Base-by-base conservation (phyloP, 2,113 vertebrate genomes). In the Phalacrocorax brasilianus region DNA sequence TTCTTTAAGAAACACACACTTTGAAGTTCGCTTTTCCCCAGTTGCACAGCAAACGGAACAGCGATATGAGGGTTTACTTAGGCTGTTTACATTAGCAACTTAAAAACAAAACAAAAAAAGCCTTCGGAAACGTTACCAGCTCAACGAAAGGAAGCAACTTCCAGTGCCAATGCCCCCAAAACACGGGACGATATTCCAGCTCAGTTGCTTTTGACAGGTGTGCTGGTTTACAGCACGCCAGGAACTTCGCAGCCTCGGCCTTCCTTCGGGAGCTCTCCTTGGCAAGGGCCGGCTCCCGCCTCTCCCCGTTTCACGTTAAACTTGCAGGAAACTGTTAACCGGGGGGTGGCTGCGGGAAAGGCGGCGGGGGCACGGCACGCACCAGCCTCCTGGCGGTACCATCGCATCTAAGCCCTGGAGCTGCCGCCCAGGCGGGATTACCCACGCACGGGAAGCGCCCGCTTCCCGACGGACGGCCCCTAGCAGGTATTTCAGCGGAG, bases 151-250 rank as follows among this genome's bases (percentile, higher is more conserved):
- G 28, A 5, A 33, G 1, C 16, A 47, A 50, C 27, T 49, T 68
- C 70, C 68, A 32, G 18, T 0, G 19, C 11, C 20, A 38, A 35
- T 0, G 47, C 9, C 23, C 28, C 49, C 7, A 27, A 47, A 71
- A 50, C 0, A 59, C 0, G 10, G 47, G 19, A 6, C 53, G 32
- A 42, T 9, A 65, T 30, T 19, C 27, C 79, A 42, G 8, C 4
- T 27, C n/a, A 3, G 28, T 8, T 20, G 17, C 75, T 61, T 76
- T 26, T 7, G n/a, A 47, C 38, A 68, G 59, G 0, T 35, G 72
- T 21, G 67, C 42, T 6, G 63, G 13, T 53, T 82, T 75, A 32
- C 32, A 42, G 61, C 8, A 30, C 10, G 7, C 2, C 38, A 38
- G 47, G 85, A 93, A 93, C 17, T 94, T 83, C 59, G 11, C 2